Evolutionary conservation across 2,888 invertebrate species (phyloP), one percentile per base, ranked within the genome.

Genomic region (Oxytorus armatus): DNA sequence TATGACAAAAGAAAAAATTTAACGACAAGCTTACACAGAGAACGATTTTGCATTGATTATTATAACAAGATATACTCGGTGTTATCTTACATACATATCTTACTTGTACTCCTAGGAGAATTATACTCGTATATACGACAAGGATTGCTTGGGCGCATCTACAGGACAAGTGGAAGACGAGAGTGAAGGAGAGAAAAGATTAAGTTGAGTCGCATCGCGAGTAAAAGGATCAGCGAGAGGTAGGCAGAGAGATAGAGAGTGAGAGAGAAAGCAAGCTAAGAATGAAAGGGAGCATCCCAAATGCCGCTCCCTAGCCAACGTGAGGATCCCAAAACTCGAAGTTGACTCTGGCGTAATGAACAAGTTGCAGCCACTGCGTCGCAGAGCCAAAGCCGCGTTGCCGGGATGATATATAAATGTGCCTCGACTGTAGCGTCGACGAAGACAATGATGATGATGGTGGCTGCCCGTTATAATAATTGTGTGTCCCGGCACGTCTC

Each of bases 341-440:
- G 85, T 86, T 85, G 78, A 85, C 83, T 86, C 77, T 72, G 79
- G 82, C 85, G 75, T 86, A 86, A 88, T 87, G 87, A 88, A 86
- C 85, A 86, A 88, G 88, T 88, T 87, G 82, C 82, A 84, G 82
- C 81, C 80, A 79, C 83, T 63, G 49, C 49, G 61, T 69, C 42
- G 55, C 42, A 36, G 23, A 68, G 61, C 66, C 73, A 77, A 68
- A 77, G 49, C 77, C 63, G 16, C 55, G 68, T 47, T 57, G 68
- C 47, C 63, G n/a, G 72, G 83, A 65, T 23, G 33, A 36, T 51
- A 18, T 51, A 57, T 51, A 51, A 3, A 16, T 44, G 10, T 49
- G 10, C 51, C 16, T 42, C n/a, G 1, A 36, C 18, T n/a, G 65
- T 33, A 42, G 18, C 14, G 53, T 14, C 11, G 7, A 29, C 47